phyloP scores from a whole-genome alignment of 2,113 vertebrate genomes.

The Panurus biarmicus region DNA sequence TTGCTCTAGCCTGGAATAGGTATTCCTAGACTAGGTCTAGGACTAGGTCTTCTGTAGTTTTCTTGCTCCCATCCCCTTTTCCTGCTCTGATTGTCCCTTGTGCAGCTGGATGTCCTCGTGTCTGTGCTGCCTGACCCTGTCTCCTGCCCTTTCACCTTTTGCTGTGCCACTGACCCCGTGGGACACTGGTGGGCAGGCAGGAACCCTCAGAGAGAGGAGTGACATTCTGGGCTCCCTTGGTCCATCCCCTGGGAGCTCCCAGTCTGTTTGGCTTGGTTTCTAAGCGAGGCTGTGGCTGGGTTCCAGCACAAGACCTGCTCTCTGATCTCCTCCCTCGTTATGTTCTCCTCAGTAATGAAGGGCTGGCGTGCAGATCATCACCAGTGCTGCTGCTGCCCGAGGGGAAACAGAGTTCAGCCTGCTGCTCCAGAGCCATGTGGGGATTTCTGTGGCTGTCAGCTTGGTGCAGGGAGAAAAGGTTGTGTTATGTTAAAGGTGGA shows the following conservation, averaged over 20 bases:
- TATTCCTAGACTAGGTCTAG: not conserved
- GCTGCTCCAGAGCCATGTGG: not conserved
- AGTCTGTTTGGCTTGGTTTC: not conserved
- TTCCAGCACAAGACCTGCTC: not conserved
- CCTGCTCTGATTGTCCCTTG: not conserved
- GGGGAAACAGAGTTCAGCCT: not conserved
- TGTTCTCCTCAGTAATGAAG: fast-evolving
- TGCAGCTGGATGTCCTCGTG: not conserved
- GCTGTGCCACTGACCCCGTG: fast-evolving
- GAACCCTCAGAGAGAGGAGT: not conserved
- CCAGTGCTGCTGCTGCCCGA: not conserved
- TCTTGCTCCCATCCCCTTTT: not conserved
- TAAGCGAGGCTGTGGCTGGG: not conserved
- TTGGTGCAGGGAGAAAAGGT: not conserved
- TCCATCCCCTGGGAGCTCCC: not conserved
- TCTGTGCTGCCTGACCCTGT: not conserved
- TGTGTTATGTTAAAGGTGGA: not conserved
- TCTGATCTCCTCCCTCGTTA: not conserved
- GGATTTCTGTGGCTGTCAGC: not conserved
- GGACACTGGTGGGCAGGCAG: not conserved
- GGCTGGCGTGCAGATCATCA: not conserved
- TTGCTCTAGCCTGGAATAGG: not conserved
- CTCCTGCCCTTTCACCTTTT: not conserved
- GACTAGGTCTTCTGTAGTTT: not conserved
- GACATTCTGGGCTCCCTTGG: not conserved